phyloP scores from a whole-genome alignment of 2,888 invertebrate species.

The Agonum fuliginosum region DNA sequence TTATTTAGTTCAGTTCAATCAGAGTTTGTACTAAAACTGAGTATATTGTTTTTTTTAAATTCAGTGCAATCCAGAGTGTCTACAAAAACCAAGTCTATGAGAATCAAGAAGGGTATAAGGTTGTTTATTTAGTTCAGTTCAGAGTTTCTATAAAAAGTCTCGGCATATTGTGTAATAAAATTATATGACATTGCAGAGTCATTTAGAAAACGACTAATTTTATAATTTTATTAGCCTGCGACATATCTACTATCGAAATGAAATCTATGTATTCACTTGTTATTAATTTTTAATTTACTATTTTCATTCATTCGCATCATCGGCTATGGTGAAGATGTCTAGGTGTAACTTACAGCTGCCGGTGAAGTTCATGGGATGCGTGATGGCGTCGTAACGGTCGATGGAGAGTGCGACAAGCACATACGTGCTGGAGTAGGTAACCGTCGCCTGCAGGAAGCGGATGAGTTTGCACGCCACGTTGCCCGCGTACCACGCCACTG shows the following conservation, averaged over 20 bases:
- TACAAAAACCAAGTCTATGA: too few species aligned
- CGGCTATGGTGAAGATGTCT: not conserved
- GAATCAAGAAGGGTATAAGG: too few species aligned
- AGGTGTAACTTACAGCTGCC: slow-evolving; percentile 89
- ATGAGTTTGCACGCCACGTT: slow-evolving; percentile 92
- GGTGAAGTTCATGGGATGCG: slow-evolving; percentile 95
- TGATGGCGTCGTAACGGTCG: slow-evolving; percentile 94
- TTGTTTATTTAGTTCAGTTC: too few species aligned
- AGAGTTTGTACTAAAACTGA: too few species aligned
- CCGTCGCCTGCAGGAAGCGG: slow-evolving; percentile 88
- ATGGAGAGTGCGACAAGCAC: slow-evolving; percentile 94
- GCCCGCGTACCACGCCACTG: slow-evolving; percentile 92
- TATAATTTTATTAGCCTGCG: not conserved
- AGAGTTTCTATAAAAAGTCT: too few species aligned
- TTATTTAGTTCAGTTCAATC: too few species aligned
- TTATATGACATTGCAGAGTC: too few species aligned
- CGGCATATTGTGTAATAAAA: too few species aligned
- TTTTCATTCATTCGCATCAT: not conserved
- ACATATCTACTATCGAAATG: not conserved
- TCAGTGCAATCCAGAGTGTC: too few species aligned
- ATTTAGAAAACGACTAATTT: too few species aligned
- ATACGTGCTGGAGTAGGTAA: slow-evolving; percentile 94
- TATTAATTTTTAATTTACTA: not conserved
- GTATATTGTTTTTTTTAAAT: too few species aligned
- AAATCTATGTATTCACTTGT: not conserved